Evolutionary conservation across 30 jellyfish, hydroid and myxozoan species (phyloP).

Genomic region (Pelagia noctiluca): DNA sequence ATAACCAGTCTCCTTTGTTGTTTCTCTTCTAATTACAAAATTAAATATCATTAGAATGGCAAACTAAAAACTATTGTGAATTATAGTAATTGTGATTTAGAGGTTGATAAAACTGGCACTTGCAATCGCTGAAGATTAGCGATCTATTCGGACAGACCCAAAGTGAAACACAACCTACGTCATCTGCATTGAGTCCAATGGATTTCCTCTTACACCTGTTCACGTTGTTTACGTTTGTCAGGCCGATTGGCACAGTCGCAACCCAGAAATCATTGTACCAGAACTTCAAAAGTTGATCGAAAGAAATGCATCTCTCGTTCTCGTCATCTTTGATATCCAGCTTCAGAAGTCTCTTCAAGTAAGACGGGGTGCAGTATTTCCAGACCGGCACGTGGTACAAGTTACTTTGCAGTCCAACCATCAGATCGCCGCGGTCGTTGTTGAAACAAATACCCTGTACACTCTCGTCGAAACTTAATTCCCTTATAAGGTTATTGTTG

Average conservation of each 20-base stretch:
- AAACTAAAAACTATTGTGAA: not conserved
- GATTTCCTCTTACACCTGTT: not conserved
- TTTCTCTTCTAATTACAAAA: not conserved
- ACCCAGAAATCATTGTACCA: conserved; percentile 85
- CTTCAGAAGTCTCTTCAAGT: conserved; percentile 44
- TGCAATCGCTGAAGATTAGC: not conserved
- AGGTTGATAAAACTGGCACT: not conserved
- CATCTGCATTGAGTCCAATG: conserved; percentile 5
- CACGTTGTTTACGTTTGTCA: conserved; percentile 9
- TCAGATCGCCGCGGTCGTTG: conserved; percentile 84
- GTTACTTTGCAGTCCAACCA: conserved; percentile 79
- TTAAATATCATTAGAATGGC: not conserved
- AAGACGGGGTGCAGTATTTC: conserved; percentile 60
- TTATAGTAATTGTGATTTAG: not conserved
- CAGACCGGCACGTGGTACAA: conserved; percentile 79
- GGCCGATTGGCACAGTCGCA: conserved; percentile 40
- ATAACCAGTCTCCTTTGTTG: not conserved
- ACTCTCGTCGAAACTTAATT: conserved; percentile 64
- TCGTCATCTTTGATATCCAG: conserved; percentile 56
- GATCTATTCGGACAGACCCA: not conserved
- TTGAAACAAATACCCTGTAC: conserved; percentile 77
- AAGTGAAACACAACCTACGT: not conserved
- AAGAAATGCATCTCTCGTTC: conserved; percentile 64
- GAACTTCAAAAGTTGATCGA: conserved; percentile 76
- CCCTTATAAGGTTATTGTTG: conserved; percentile 52